phyloP scores from a whole-genome alignment of 2,888 invertebrate genomes.

The Orthonychiurus folsomi region DNA sequence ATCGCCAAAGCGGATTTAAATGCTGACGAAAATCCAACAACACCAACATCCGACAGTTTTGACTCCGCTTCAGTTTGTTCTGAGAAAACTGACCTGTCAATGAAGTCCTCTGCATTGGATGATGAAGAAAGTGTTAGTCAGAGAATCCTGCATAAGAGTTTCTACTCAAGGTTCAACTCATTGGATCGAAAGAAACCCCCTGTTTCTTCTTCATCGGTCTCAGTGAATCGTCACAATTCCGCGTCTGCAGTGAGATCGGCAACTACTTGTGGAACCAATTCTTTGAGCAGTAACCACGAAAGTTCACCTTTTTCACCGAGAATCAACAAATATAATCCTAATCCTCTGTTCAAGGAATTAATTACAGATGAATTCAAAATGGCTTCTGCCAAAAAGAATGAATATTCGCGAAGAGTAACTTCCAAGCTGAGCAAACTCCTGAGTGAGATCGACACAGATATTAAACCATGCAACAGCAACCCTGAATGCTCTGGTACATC shows the following conservation, averaged over 20 bases:
- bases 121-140: constrained; percentile 68
- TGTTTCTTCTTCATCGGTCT: background rate
- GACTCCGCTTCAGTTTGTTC: constrained; percentile 64
- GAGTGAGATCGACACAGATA: constrained; percentile 35
- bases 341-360: constrained; percentile 36
- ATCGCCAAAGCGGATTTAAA: constrained; percentile 3
- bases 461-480: background rate
- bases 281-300: constrained; percentile 18
- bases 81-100: constrained; percentile 51
- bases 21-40: constrained; percentile 11
- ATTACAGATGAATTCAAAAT: constrained; percentile 28
- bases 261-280: background rate
- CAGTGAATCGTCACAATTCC: constrained; percentile 2
- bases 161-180: constrained; percentile 71
- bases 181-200: background rate
- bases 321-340: constrained; percentile 37
- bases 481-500: no score
- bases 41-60: constrained; percentile 45
- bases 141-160: constrained; percentile 77
- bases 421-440: constrained; percentile 36
- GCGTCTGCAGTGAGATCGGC: background rate
- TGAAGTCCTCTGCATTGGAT: constrained; percentile 43
- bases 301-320: constrained; percentile 4
- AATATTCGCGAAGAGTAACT: constrained; percentile 35
- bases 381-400: constrained; percentile 31